These are phyloP conservation scores for Callinectes sapidus DNA, from an alignment of 2,888 invertebrate species.

Conservation along the genomic window DNA sequence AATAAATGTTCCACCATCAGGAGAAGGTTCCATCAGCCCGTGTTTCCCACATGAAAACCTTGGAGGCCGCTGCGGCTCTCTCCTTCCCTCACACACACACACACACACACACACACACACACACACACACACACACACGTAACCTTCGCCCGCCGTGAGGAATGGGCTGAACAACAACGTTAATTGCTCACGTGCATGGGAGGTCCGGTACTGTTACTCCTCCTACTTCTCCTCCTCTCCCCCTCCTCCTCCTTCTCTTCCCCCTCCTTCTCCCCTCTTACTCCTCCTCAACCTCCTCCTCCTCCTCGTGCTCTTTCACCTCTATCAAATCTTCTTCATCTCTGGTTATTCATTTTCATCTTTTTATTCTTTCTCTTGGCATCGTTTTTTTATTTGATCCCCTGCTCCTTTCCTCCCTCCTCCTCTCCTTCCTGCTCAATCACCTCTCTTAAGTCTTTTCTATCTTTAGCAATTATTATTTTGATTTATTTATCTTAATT, in stretches of 20 bases:
- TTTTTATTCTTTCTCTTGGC: too few species aligned
- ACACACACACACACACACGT: not conserved
- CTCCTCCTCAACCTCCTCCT: not conserved
- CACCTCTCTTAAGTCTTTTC: not conserved
- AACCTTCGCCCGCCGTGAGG: not conserved
- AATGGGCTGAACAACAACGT: conserved; percentile 11
- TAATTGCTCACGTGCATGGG: conserved; percentile 30
- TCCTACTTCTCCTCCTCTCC: not conserved
- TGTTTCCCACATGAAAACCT: not conserved
- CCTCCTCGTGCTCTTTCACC: not conserved
- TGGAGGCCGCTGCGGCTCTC: not conserved
- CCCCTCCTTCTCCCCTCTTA: not conserved
- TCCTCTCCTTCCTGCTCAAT: not conserved
- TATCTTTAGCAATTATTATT: too few species aligned
- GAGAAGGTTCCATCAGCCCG: conserved; percentile 12
- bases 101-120: not conserved
- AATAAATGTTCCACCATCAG: not conserved
- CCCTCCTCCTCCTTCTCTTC: not conserved
- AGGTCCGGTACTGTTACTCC: not conserved
- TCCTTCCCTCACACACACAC: not conserved
- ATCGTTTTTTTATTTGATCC: not conserved
- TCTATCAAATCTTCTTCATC: too few species aligned
- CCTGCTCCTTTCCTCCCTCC: not conserved
- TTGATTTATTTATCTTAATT: too few species aligned
- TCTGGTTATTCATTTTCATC: too few species aligned